Evolutionary conservation across 2,113 vertebrate species (phyloP).

Genomic region (Dinomys branickii): DNA sequence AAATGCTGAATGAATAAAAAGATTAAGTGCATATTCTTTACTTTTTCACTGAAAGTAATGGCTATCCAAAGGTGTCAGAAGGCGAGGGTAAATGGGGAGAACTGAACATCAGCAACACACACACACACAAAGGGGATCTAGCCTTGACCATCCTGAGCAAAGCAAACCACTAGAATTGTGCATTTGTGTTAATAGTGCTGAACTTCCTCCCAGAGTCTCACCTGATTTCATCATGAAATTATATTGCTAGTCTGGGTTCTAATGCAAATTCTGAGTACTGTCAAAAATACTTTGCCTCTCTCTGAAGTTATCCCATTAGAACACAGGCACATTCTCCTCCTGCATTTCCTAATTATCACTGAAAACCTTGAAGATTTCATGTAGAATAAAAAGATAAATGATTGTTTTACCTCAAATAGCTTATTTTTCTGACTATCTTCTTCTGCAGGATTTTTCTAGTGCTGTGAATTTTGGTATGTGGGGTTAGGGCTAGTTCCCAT

Average conservation of each 20-base stretch:
- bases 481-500: no score
- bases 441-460: not conserved
- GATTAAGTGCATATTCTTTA: not conserved
- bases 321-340: not conserved
- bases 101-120: rapidly evolving
- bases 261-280: not conserved
- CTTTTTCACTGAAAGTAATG: not conserved
- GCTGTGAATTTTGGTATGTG: not conserved
- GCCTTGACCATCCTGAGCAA: rapidly evolving
- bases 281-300: not conserved
- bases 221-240: not conserved
- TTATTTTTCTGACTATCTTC: conserved; percentile 16
- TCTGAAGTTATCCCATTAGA: conserved; percentile 14
- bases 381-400: conserved; percentile 18
- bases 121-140: not conserved
- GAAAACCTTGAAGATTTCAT: conserved; percentile 32
- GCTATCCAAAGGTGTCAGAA: no score
- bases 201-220: not conserved
- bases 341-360: conserved; percentile 23
- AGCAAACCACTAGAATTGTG: not conserved
- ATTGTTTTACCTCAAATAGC: not conserved
- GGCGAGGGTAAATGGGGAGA: not conserved
- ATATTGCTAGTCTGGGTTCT: not conserved
- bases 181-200: not conserved
- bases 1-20: not conserved